Percentiles rank a stretch among this genome's conserved stretches.
Conservation (phyloP, 1,140 invertebrate genomes). For the Teleopsis dalmanni region DNA sequence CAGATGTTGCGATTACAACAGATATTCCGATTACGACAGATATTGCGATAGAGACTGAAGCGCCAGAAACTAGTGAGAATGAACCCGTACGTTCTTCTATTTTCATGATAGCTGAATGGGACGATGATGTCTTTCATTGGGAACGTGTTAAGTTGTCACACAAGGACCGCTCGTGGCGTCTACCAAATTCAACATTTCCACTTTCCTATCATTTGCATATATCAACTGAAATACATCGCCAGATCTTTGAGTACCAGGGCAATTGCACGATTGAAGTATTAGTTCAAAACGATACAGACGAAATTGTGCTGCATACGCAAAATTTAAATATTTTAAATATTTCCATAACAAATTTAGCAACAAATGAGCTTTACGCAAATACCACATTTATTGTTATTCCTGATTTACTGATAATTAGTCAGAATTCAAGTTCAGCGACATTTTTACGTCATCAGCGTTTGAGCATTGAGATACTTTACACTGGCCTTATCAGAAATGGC, state of each 20-base stretch:
- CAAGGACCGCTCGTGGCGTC: constrained; percentile 46
- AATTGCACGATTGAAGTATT: constrained; percentile 52
- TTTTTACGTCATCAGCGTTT: constrained; percentile 25
- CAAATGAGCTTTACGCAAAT: no score
- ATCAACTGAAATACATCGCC: constrained; percentile 51
- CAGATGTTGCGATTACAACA: no score
- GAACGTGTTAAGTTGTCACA: no score
- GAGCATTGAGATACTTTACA: constrained; percentile 29
- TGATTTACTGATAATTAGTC: no score
- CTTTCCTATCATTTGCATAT: constrained; percentile 58
- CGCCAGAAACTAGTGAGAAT: no score
- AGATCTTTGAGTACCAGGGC: constrained; percentile 49
- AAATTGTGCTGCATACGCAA: constrained; percentile 49
- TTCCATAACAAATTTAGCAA: constrained; percentile 27
- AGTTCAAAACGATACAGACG: constrained; percentile 35
- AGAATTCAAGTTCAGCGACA: no score
- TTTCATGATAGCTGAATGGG: no score
- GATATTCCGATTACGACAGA: no score
- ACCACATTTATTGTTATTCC: no score
- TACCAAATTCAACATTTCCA: constrained; percentile 53
- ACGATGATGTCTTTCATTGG: no score
- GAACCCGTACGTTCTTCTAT: no score
- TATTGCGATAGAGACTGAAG: no score
- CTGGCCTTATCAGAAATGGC: constrained; percentile 28
- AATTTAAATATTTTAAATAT: constrained; percentile 32